Evolutionary conservation across 2,113 vertebrate species (phyloP).

Genomic region (Ibidorhyncha struthersii): DNA sequence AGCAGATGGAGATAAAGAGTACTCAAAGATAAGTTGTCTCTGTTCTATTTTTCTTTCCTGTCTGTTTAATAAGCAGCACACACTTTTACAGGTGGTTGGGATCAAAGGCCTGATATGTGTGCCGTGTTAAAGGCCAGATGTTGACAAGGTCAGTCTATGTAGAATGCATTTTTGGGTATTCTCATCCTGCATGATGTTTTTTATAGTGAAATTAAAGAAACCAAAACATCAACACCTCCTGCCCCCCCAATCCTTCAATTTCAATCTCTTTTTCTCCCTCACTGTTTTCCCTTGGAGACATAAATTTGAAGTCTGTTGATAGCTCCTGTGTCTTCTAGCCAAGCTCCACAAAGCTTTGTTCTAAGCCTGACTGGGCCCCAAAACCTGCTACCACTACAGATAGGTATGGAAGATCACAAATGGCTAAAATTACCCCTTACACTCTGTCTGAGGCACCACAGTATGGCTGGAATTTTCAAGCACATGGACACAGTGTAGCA

Average conservation of each 20-base stretch:
- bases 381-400: background rate
- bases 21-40: background rate
- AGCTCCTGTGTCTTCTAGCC: background rate
- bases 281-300: background rate
- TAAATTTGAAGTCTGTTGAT: background rate
- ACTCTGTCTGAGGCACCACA: background rate
- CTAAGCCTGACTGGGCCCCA: rapidly evolving
- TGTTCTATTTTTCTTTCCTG: background rate
- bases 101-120: background rate
- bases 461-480: background rate
- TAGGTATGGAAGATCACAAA: background rate
- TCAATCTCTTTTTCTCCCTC: background rate
- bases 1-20: conserved; percentile 69
- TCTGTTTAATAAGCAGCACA: background rate
- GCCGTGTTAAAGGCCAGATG: background rate
- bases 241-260: background rate
- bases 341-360: background rate
- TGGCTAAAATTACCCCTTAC: background rate
- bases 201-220: background rate
- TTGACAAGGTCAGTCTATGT: background rate
- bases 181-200: background rate
- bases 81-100: background rate
- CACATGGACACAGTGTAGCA: rapidly evolving
- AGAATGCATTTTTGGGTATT: background rate
- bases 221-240: background rate